These are phyloP conservation scores for Otolemur crassicaudatus DNA, from an alignment of 2,797 vertebrate species.

Conservation along the genomic window DNA sequence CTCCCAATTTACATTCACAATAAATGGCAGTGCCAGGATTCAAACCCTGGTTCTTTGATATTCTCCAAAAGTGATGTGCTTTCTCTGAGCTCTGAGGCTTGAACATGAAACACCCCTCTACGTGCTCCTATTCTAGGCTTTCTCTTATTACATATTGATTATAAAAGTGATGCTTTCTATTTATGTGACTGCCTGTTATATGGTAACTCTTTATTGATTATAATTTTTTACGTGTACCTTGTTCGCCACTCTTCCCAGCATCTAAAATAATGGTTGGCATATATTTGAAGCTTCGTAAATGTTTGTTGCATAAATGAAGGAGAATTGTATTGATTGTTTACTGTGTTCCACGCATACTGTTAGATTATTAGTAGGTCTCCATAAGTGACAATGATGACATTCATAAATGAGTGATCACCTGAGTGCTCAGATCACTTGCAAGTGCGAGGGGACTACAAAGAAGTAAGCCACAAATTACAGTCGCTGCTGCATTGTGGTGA, in stretches of 20 bases:
- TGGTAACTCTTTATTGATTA: neutral
- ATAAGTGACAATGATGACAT: neutral
- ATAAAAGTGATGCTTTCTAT: neutral
- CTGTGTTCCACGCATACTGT: neutral
- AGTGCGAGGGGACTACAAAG: too few species aligned
- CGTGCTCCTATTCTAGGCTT: neutral
- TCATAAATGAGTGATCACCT: neutral
- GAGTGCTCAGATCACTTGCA: too few species aligned
- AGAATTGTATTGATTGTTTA: neutral
- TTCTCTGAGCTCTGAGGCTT: neutral
- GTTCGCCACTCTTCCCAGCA: neutral
- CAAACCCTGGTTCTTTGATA: neutral
- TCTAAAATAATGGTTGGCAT: neutral
- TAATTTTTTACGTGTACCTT: neutral
- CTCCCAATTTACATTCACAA: neutral
- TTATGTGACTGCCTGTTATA: neutral
- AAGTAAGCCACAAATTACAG: too few species aligned
- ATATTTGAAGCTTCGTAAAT: neutral
- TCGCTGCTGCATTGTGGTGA: too few species aligned
- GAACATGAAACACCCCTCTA: neutral
- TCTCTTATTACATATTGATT: neutral
- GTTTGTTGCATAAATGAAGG: neutral
- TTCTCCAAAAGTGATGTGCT: rapidly evolving
- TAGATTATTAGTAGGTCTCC: neutral
- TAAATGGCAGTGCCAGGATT: neutral